Percentiles rank a stretch among this genome's conserved stretches.
Conservation (phyloP, 2,797 vertebrate species). For the Falco columbarius region DNA sequence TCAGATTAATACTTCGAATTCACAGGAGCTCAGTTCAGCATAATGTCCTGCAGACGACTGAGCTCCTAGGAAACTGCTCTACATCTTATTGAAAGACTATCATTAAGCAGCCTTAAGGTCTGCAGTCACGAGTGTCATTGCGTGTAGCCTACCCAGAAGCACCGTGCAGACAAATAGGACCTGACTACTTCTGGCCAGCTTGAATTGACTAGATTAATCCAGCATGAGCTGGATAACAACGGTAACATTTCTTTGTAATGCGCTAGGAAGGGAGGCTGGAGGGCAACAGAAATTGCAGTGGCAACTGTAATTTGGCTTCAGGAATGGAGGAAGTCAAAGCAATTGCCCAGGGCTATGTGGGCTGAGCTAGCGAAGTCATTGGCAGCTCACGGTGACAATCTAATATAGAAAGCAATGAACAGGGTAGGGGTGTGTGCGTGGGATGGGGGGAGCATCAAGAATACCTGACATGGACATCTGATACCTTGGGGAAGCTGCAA, state of each 20-base stretch:
- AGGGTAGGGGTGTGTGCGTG: rapidly evolving
- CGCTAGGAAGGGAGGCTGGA: constrained; percentile 22
- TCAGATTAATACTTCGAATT: neutral
- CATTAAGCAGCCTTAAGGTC: constrained; percentile 33
- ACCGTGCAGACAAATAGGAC: constrained; percentile 23
- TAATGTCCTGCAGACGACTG: constrained; percentile 9
- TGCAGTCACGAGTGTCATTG: neutral
- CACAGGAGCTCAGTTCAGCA: neutral
- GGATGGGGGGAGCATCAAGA: neutral
- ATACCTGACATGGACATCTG: neutral
- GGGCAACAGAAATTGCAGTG: constrained; percentile 45
- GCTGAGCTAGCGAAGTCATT: neutral
- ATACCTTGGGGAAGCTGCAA: neutral
- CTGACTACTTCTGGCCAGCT: constrained; percentile 38
- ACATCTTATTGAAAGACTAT: constrained; percentile 38
- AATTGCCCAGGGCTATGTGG: neutral
- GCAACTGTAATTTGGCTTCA: constrained; percentile 33
- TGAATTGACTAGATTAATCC: constrained; percentile 54
- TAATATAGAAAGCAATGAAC: neutral
- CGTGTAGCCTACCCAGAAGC: neutral
- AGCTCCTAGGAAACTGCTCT: neutral
- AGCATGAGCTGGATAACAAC: constrained; percentile 49
- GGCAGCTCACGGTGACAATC: neutral
- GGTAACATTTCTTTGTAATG: constrained; percentile 41
- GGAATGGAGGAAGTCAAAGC: constrained; percentile 33